Percentiles rank a stretch among this genome's conserved stretches.
Evolutionary conservation across 2,797 vertebrate species (phyloP).

Genomic region (Etheostoma perlongum): DNA sequence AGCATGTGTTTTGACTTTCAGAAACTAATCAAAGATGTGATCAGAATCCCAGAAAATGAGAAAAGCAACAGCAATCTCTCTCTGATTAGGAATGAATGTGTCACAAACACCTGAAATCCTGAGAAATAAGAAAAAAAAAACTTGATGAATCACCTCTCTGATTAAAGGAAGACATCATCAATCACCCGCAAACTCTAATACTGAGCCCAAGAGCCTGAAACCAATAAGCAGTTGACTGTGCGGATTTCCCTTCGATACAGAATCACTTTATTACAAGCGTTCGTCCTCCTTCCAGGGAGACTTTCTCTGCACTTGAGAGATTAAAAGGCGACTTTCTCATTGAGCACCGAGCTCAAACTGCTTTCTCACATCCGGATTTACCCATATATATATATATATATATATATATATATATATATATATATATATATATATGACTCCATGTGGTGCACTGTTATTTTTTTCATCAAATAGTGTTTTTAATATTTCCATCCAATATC

Average conservation of each 20-base stretch:
- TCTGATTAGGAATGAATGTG: conserved; percentile 58
- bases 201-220: conserved; percentile 24
- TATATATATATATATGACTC: conserved; percentile 40
- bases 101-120: conserved; percentile 57
- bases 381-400: neutral
- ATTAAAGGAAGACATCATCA: conserved; percentile 74
- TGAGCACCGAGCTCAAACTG: conserved; percentile 18
- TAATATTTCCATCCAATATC: conserved; percentile 57
- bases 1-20: conserved; percentile 3
- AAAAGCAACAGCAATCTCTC: conserved; percentile 40
- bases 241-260: conserved; percentile 52
- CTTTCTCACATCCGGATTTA: conserved; percentile 41
- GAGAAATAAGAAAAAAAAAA: conserved; percentile 18
- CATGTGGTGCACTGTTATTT: conserved; percentile 16
- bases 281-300: conserved; percentile 45
- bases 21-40: conserved; percentile 54
- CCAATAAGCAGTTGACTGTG: conserved; percentile 59
- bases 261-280: conserved; percentile 70
- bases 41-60: conserved; percentile 14
- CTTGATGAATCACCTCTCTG: conserved; percentile 68
- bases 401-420: conserved; percentile 44
- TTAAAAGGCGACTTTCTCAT: conserved; percentile 35
- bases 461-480: conserved; percentile 55
- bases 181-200: conserved; percentile 45
- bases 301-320: conserved; percentile 45